These are phyloP conservation scores for Lacerta bilineata DNA, from an alignment of 2,797 vertebrate genomes.

Conservation along the genomic window DNA sequence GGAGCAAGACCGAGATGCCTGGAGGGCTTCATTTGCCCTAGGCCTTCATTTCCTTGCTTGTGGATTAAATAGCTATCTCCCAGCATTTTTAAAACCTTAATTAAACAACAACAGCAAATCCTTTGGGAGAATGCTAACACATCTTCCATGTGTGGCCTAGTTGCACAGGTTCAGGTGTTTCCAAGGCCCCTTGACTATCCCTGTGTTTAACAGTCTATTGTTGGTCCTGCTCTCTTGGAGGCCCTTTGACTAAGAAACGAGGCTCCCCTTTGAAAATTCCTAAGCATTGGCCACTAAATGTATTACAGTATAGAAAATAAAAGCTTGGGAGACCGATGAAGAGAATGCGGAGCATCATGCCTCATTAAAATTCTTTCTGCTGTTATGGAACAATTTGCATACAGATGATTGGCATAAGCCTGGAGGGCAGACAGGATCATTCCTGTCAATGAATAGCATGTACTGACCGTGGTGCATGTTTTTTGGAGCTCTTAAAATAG, in stretches of 20 bases:
- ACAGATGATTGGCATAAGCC: conserved; percentile 48
- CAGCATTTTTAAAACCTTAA: not conserved
- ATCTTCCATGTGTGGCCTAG: not conserved
- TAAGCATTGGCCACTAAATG: conserved; percentile 4
- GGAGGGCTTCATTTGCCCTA: too few relatives aligned
- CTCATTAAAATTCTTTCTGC: conserved; percentile 59
- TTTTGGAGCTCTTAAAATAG: conserved; percentile 47
- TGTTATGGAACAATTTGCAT: conserved; percentile 53
- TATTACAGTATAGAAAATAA: conserved; percentile 31
- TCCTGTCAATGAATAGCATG: conserved; percentile 27
- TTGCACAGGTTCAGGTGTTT: conserved; percentile 25
- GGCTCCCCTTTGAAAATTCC: conserved; percentile 22
- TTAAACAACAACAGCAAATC: not conserved
- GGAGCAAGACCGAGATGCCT: too few relatives aligned
- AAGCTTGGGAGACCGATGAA: conserved; percentile 43
- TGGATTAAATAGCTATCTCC: not conserved
- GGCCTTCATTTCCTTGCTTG: too few relatives aligned
- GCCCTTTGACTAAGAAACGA: conserved; percentile 33
- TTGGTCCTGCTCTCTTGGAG: conserved; percentile 37
- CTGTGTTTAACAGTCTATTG: not conserved
- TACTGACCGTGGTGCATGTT: conserved; percentile 33
- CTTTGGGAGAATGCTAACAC: not conserved
- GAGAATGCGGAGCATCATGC: conserved; percentile 40
- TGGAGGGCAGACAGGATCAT: conserved; percentile 50
- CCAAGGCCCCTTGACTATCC: not conserved